A percentile compares a stretch with the other conserved stretches of the same genome.
phyloP scores from a whole-genome alignment of 2,113 vertebrate species.

The Hemichromis elongatus region DNA sequence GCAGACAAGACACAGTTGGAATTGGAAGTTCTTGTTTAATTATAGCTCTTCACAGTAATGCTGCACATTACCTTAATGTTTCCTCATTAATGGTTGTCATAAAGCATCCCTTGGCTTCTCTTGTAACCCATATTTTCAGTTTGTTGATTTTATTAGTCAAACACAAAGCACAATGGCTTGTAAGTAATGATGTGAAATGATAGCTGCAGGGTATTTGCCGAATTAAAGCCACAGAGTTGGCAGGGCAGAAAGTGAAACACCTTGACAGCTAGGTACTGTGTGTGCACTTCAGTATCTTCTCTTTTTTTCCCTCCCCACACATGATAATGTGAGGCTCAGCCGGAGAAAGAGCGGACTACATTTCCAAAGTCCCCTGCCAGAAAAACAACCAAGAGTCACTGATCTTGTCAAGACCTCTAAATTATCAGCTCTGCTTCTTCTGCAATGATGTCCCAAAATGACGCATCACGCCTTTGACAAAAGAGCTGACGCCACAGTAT shows the following conservation, averaged over 20 bases:
- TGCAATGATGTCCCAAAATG: background rate
- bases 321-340: constrained; percentile 3
- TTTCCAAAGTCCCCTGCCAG: background rate
- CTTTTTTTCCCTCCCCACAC: background rate
- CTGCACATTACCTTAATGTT: constrained; percentile 41
- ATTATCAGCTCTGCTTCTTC: background rate
- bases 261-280: constrained; percentile 33
- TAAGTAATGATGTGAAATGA: constrained; percentile 44
- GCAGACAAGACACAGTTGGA: constrained; percentile 51
- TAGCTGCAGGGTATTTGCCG: constrained; percentile 29
- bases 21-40: constrained; percentile 51
- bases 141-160: constrained; percentile 51
- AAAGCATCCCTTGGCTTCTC: constrained; percentile 27
- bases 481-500: background rate
- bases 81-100: constrained; percentile 45
- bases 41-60: constrained; percentile 55
- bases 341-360: background rate
- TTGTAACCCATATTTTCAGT: background rate
- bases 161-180: constrained; percentile 11
- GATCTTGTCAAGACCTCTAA: background rate
- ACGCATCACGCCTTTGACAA: background rate
- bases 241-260: constrained; percentile 17
- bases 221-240: constrained; percentile 20
- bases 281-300: background rate
- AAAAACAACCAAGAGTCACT: background rate